Evolutionary conservation across 1,140 invertebrate genomes (phyloP), one percentile per base, ranked within the genome.

Genomic region (Zelostemma sp.): DNA sequence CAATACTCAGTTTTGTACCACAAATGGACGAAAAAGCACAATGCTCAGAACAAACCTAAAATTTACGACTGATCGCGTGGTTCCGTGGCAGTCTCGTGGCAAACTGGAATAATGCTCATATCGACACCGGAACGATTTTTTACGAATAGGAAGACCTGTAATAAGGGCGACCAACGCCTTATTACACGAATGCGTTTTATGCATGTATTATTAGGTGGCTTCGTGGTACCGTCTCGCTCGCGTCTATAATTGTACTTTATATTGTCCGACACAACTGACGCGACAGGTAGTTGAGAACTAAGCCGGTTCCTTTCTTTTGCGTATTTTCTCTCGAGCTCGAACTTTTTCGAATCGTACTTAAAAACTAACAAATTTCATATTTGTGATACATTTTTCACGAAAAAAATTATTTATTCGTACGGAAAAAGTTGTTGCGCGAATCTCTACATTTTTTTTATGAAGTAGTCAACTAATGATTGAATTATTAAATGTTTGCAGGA

Each of bases 61-160:
- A 71, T 65, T 71, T 71, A 50, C 46, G 61, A 15, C 47, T 4
- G 54, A 69, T 64, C 51, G 56, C 61, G 56, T 60, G 68, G 68
- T 58, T 46, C 18, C 33, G 1, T 25, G 47, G 55, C 40, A 6
- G 18, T 62, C 53, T 62, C 59, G 55, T 64, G 51, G 66, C 59
- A 68, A 68, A 46, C 38, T 43, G 49, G 50, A 50, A 56, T 60
- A 51, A 56, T 67, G 47, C 18, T 53, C 65, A 68, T 68, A 68
- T 68, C 58, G 65, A 62, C 35, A 54, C 54, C 54, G 58, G 58
- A 68, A 68, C 58, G 58, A 68, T 68, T 68, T 62, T 21, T 58
- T 18, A 3, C 43, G 14, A 19, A 68, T 60, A 50, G 48, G 49
- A 55, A 41, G 35, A 49, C 65, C 54, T 58, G 49, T 68, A 62